Conservation (phyloP, 2,113 vertebrate genomes). For the Haplotaxodon microlepis region DNA sequence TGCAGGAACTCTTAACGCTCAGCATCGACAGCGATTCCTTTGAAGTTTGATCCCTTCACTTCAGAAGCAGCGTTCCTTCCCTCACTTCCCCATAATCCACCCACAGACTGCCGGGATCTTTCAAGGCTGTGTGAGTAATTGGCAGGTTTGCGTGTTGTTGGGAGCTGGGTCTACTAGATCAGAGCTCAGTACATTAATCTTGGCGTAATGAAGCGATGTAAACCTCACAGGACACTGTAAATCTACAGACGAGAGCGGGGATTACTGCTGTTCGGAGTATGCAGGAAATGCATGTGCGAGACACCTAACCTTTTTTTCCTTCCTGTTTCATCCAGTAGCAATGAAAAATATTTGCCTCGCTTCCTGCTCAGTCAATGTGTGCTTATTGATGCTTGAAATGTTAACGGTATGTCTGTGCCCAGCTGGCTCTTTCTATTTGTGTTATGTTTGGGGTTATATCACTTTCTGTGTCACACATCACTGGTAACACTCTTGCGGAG, state of each 20-base stretch:
- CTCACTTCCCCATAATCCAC: conserved; percentile 24
- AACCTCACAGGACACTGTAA: conserved; percentile 20
- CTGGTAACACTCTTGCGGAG: not conserved
- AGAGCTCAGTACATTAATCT: conserved; percentile 19
- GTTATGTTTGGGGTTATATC: not conserved
- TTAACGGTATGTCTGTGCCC: not conserved
- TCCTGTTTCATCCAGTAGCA: not conserved
- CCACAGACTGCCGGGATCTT: conserved; percentile 13
- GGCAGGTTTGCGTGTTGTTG: conserved; percentile 3
- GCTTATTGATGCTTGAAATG: not conserved
- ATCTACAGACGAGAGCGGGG: not conserved
- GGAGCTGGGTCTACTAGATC: not conserved
- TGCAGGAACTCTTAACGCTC: not conserved
- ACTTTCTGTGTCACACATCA: not conserved
- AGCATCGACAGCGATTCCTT: not conserved
- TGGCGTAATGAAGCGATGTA: conserved; percentile 31
- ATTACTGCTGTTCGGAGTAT: conserved; percentile 5
- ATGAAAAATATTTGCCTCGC: not conserved
- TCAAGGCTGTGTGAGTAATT: conserved; percentile 34
- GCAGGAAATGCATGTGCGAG: not conserved
- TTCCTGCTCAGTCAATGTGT: not conserved
- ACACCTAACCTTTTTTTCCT: conserved; percentile 10
- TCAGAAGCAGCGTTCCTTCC: not conserved
- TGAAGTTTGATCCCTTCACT: conserved; percentile 28
- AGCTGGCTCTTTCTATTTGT: not conserved